phyloP scores from a whole-genome alignment of 2,797 vertebrate species.

The Heteromormyrus szaboi region DNA sequence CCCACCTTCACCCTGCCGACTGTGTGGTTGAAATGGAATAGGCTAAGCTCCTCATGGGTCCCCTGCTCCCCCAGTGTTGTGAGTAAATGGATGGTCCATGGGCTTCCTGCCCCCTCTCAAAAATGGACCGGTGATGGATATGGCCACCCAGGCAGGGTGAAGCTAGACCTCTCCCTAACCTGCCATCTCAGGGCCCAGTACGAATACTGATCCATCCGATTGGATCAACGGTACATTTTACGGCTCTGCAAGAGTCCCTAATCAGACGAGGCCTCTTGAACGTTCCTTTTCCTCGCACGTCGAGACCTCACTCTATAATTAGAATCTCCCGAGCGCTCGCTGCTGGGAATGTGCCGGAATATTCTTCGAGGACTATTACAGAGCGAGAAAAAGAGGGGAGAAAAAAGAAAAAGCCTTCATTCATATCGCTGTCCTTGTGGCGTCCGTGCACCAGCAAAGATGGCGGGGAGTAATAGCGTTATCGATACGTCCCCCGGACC shows the following conservation, averaged over 20 bases:
- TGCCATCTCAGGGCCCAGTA: not conserved
- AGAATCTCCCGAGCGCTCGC: conserved; percentile 26
- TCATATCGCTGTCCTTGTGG: not conserved
- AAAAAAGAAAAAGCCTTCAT: not conserved
- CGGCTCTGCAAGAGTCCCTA: conserved; percentile 37
- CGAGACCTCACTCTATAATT: conserved; percentile 42
- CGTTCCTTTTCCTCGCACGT: conserved; percentile 34
- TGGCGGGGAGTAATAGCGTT: not conserved
- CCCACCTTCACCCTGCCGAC: not conserved
- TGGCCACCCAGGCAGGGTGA: not conserved
- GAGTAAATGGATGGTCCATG: not conserved
- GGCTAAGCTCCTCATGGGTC: not conserved
- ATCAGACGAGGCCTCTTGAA: conserved; percentile 38
- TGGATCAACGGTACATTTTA: conserved; percentile 36
- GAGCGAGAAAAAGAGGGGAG: not conserved
- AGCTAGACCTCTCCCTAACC: not conserved
- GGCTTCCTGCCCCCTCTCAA: not conserved
- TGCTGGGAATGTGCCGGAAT: not conserved
- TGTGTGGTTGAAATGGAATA: not conserved
- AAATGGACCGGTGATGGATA: not conserved
- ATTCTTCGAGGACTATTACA: not conserved
- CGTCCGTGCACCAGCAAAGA: not conserved
- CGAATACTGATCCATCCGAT: conserved; percentile 32
- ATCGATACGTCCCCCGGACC: not conserved
- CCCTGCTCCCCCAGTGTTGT: too few relatives aligned